Evolutionary conservation across 2,113 vertebrate genomes (phyloP), one percentile per base, ranked within the genome.

Genomic region (Mixornis gularis): DNA sequence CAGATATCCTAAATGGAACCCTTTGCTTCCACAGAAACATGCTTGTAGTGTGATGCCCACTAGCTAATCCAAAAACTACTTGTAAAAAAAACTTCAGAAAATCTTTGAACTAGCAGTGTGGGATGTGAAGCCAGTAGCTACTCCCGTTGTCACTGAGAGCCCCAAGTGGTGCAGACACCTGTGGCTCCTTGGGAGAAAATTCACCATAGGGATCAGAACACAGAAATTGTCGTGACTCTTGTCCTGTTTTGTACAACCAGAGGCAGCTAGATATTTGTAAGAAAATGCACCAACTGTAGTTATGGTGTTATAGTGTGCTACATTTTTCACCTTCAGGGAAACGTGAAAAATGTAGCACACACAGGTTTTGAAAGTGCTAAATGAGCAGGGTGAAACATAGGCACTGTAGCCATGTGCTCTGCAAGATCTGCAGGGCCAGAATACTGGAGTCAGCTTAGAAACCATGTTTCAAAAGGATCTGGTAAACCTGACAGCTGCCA

Each of bases 191-290:
- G 27, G 34, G 60, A 89, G n/a, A 69, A 80, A 80, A 91, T 62
- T 73, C 76, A 64, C 53, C 0, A 0, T 0, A 73, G 43, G 17
- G 15, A 72, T 32, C 19, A 80, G 55, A 72, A 73, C 0, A 5
- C 29, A 63, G 51, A 29, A 60, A 62, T 1, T 1, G 1, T 21
- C 0, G 0, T 70, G 17, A 65, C 6, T 13, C 3, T 68, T 3
- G 7, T 73, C 63, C 62, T 49, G 12, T 77, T 49, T 66, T 77
- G 9, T 38, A 78, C 18, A 38, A 4, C 14, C 30, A 43, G 27
- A 79, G 53, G 30, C n/a, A 92, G 56, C 2, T 36, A 85, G 16
- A 48, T 56, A 56, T 48, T 69, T 76, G 16, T 21, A 72, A 3
- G 7, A 48, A 72, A 16, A 56, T 24, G 21, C 4, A 59, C 16